Base-by-base conservation (phyloP, 2,888 invertebrate genomes). In the Andrena chrysosceles region DNA sequence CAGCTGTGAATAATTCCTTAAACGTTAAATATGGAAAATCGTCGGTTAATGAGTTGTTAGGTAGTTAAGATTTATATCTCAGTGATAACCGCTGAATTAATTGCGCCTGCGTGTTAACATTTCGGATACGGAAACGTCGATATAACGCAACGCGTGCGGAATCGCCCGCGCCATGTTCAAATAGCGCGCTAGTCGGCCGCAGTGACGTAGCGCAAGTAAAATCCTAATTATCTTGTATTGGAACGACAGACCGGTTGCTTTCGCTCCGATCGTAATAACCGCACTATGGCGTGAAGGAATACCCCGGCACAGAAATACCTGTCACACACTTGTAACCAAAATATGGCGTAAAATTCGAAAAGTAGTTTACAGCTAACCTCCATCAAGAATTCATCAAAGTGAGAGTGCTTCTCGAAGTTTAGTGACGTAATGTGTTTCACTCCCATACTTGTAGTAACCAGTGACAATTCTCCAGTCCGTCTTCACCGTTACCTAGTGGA, bases 211-310 rank as follows among this genome's bases (percentile, higher is more conserved):
- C 35, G 20, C 56, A 54, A 69, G 73, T 76, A 75, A 82, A 79
- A 82, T 84, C 77, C 79, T 68, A 85, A 84, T 84, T 76, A 78
- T 76, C 79, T 78, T 52, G 26, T 20, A 20, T 59, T 64, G 71
- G 16, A 72, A 75, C 69, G 73, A 20, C 73, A 59, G 66, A 66
- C 76, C 42, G 31, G 56, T 70, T 62, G 71, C 73, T 63, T 78
- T 68, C 67, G 75, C 66, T 29, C 48, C 66, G 59, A 66, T 78
- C n/a, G 20, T 54, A 64, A 72, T 68, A 81, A 68, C 62, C 64
- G 49, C 76, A 71, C 54, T 54, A 68, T 59, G 31, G 52, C 8
- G 16, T 0, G 33, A 29, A 5, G 31, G 0, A 31, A 49, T 29
- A 31, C 33, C 42, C 54, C 60, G 20, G 69, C 42, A 60, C 10